phyloP scores from a whole-genome alignment of 2,888 invertebrate genomes.

The Lissonota sp. region DNA sequence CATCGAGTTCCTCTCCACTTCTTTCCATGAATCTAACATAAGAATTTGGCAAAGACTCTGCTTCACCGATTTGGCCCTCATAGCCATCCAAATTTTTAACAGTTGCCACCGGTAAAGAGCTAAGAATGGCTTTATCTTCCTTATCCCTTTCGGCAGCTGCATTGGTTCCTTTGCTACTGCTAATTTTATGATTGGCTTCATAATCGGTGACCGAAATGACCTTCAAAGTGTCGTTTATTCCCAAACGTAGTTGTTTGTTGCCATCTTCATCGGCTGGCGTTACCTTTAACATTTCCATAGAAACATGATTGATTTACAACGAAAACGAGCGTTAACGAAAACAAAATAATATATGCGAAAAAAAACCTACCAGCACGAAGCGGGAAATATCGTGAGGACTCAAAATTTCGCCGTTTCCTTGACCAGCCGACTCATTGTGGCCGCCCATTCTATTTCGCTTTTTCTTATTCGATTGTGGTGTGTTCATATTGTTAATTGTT shows the following conservation, averaged over 20 bases:
- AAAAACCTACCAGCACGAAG: conserved; percentile 78
- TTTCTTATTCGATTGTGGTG: conserved; percentile 81
- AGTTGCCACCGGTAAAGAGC: conserved; percentile 78
- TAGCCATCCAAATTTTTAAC: conserved; percentile 81
- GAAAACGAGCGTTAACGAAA: not conserved
- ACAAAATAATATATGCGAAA: not conserved
- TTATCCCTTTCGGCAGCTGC: conserved; percentile 78
- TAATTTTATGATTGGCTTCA: conserved; percentile 69
- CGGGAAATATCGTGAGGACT: conserved; percentile 79
- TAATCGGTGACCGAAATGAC: conserved; percentile 89
- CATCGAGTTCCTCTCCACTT: conserved; percentile 96
- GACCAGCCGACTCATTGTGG: conserved; percentile 71
- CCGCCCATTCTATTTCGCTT: conserved; percentile 78
- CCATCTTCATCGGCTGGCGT: conserved; percentile 77
- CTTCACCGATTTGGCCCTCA: conserved; percentile 86
- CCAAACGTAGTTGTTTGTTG: conserved; percentile 84
- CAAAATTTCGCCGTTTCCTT: conserved; percentile 73
- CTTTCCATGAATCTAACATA: conserved; percentile 98
- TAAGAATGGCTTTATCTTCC: conserved; percentile 79
- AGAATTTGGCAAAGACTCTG: conserved; percentile 93
- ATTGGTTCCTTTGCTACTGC: conserved; percentile 70
- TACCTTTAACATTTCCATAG: conserved; percentile 68
- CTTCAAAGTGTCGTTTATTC: conserved; percentile 87
- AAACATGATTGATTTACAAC: not conserved
- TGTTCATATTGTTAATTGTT: conserved; percentile 71